Percentiles rank a stretch among this genome's conserved stretches.
Conservation (phyloP, 2,888 invertebrate species). For the Andricus quercusramuli region DNA sequence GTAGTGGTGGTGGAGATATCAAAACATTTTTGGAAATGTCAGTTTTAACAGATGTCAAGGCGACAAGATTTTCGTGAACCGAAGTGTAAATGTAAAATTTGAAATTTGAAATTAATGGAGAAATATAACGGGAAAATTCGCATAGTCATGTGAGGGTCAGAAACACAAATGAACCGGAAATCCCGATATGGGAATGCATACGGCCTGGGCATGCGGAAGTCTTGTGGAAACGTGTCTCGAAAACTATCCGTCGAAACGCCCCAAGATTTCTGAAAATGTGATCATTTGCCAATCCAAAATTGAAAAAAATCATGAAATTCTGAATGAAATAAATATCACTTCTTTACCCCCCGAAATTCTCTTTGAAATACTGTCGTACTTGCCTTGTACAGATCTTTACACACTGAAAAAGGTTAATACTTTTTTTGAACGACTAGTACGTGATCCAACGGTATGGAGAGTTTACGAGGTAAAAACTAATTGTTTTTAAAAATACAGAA, state of each 20-base stretch:
- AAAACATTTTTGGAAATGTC: neutral
- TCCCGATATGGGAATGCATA: neutral
- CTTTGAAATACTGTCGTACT: conserved; percentile 64
- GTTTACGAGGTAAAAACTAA: conserved; percentile 64
- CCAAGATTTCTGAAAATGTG: neutral
- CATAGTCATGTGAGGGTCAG: neutral
- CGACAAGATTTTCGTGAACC: neutral
- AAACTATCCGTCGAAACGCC: neutral
- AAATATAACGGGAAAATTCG: neutral
- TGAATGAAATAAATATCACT: neutral
- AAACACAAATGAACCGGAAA: neutral
- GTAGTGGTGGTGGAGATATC: neutral
- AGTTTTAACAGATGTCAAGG: neutral
- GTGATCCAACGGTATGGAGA: conserved; percentile 65
- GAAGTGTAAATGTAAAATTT: neutral
- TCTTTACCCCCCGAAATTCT: conserved; percentile 66
- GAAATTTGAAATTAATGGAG: neutral
- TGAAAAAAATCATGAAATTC: neutral
- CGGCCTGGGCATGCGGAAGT: neutral
- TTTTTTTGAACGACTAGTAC: conserved; percentile 60
- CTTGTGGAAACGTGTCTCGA: neutral
- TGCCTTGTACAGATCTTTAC: conserved; percentile 61
- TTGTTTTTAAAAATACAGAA: neutral
- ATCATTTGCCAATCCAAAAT: neutral
- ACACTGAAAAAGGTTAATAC: conserved; percentile 60